Evolutionary conservation across 2,113 vertebrate genomes (phyloP).

Genomic region (Beaufortia kweichowensis): DNA sequence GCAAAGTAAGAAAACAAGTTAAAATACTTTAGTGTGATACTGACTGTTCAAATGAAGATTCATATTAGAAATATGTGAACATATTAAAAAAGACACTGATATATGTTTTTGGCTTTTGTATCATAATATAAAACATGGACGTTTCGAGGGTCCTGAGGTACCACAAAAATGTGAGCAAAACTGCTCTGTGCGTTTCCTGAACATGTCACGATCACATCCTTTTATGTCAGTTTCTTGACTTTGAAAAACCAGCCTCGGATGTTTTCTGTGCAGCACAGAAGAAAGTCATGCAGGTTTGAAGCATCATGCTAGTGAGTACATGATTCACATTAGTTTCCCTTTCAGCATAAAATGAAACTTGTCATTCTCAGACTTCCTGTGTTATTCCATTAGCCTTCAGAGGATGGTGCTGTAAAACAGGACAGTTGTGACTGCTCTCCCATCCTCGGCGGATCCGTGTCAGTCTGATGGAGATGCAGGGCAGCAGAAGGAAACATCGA

Average conservation of each 20-base stretch:
- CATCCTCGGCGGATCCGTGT: slow-evolving; percentile 86
- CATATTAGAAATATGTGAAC: not conserved
- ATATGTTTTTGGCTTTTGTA: not conserved
- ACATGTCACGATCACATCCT: not conserved
- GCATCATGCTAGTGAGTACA: too few relatives aligned
- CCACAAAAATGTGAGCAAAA: not conserved
- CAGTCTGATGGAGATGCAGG: slow-evolving; percentile 79
- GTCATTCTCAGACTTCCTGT: slow-evolving; percentile 65
- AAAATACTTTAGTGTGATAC: not conserved
- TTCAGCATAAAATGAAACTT: not conserved
- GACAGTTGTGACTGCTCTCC: slow-evolving; percentile 76
- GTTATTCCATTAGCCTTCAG: slow-evolving; percentile 46
- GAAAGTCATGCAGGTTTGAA: too few relatives aligned
- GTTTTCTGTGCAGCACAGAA: too few relatives aligned
- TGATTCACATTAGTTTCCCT: too few relatives aligned
- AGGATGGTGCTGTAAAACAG: slow-evolving; percentile 32
- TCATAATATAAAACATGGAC: not conserved
- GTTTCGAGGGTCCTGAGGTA: not conserved
- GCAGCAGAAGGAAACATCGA: slow-evolving; percentile 76
- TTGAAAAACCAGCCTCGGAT: too few relatives aligned
- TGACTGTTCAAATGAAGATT: not conserved
- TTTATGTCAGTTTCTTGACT: too few relatives aligned
- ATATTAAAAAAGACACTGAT: not conserved
- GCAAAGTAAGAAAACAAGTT: not conserved
- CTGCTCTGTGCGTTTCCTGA: not conserved